A percentile compares a stretch with the other conserved stretches of the same genome.
Conservation (phyloP, 2,797 vertebrate genomes). For the Scomberomorus guttatus region DNA sequence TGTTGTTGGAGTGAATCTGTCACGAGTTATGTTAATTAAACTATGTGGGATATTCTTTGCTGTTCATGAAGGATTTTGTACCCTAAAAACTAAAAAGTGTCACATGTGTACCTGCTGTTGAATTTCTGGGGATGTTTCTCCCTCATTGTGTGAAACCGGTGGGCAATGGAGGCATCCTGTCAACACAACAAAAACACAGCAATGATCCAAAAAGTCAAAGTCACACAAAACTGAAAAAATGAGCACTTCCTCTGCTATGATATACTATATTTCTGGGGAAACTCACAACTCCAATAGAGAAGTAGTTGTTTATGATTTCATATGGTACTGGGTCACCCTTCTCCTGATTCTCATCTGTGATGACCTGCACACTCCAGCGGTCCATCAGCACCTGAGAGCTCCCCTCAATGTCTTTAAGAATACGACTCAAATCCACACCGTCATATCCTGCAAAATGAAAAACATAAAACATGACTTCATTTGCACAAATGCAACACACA, state of each 20-base stretch:
- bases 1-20: slow-evolving; percentile 5
- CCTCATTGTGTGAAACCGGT: slow-evolving; percentile 94
- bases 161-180: slow-evolving; percentile 96
- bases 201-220: slow-evolving; percentile 3
- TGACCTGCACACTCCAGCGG: slow-evolving; percentile 93
- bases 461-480: not conserved
- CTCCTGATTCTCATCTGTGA: slow-evolving; percentile 85
- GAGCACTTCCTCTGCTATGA: slow-evolving; percentile 4
- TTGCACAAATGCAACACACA: not conserved
- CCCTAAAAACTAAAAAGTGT: not conserved
- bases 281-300: slow-evolving; percentile 96
- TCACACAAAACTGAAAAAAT: not conserved
- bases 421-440: slow-evolving; percentile 89
- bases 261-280: not conserved
- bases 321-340: slow-evolving; percentile 94
- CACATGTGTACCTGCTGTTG: slow-evolving; percentile 91
- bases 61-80: slow-evolving; percentile 6
- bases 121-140: slow-evolving; percentile 97
- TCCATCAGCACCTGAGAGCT: slow-evolving; percentile 90
- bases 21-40: slow-evolving; percentile 8
- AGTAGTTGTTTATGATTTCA: slow-evolving; percentile 98
- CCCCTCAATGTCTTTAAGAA: slow-evolving; percentile 91
- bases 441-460: slow-evolving; percentile 87
- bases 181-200: slow-evolving; percentile 32
- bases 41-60: not conserved